Evolutionary conservation across 1,140 invertebrate species (phyloP).

Genomic region (Sitophilus oryzae): DNA sequence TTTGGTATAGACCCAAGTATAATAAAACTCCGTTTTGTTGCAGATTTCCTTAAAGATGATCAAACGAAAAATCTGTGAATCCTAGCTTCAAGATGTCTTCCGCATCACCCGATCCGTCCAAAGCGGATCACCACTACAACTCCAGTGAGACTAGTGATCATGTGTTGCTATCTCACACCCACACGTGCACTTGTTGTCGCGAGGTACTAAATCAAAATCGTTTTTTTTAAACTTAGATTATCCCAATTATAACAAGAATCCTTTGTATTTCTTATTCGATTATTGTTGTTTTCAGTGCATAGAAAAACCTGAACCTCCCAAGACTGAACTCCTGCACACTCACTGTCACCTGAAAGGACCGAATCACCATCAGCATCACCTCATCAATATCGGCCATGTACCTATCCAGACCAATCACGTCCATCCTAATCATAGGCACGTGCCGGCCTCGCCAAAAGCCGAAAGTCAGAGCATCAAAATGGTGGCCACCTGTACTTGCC

Average conservation of each 20-base stretch:
- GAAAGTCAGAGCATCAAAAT: slow-evolving; percentile 21
- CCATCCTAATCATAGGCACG: slow-evolving; percentile 32
- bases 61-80: too few relatives aligned
- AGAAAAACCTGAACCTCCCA: slow-evolving; percentile 24
- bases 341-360: slow-evolving; percentile 15
- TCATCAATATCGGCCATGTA: slow-evolving; percentile 25
- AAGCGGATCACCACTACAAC: slow-evolving; percentile 36
- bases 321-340: slow-evolving; percentile 23
- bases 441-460: slow-evolving; percentile 33
- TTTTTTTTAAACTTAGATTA: background rate
- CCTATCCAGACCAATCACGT: slow-evolving; percentile 23
- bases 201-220: slow-evolving; percentile 10
- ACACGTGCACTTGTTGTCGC: slow-evolving; percentile 32
- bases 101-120: slow-evolving; percentile 36
- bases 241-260: background rate
- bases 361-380: slow-evolving; percentile 11
- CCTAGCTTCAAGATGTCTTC: slow-evolving; percentile 32
- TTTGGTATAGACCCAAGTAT: too few relatives aligned
- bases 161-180: slow-evolving; percentile 29
- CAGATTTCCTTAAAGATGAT: too few relatives aligned
- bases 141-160: slow-evolving; percentile 39
- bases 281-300: slow-evolving; percentile 7
- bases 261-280: background rate
- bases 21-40: too few relatives aligned
- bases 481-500: slow-evolving; percentile 30